Conservation (phyloP, 2,888 invertebrate genomes). For the Drosophila siamana region DNA sequence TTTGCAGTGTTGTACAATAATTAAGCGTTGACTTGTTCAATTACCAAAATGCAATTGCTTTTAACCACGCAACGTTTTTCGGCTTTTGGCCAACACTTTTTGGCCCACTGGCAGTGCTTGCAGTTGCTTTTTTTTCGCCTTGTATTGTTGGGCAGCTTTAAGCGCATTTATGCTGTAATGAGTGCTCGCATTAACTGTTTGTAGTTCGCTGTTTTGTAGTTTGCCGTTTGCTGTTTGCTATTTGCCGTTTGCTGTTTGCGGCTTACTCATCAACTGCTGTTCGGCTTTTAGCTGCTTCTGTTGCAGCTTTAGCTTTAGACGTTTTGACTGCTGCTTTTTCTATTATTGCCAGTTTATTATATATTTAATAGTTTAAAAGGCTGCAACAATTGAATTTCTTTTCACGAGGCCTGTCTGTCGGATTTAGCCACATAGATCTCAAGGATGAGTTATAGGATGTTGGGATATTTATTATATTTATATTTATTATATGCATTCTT, state of each 20-base stretch:
- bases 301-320: no score
- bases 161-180: conserved; percentile 50
- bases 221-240: no score
- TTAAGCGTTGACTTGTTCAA: conserved; percentile 82
- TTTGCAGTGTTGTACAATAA: conserved; percentile 69
- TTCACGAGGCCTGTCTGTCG: no score
- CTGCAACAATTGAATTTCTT: no score
- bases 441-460: no score
- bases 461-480: no score
- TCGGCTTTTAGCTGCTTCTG: not conserved
- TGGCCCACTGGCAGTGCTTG: conserved; percentile 17
- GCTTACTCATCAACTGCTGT: not conserved
- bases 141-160: conserved; percentile 26
- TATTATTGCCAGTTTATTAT: no score
- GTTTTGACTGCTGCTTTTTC: no score
- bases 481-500: no score
- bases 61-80: conserved; percentile 70
- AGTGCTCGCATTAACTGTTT: conserved; percentile 40
- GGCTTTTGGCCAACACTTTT: conserved; percentile 29
- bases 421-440: no score
- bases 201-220: conserved; percentile 20
- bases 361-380: no score
- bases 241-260: conserved; percentile 10
- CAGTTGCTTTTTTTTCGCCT: not conserved
- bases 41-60: conserved; percentile 82